Evolutionary conservation across 2,113 vertebrate species (phyloP).

Genomic region (Caretta caretta): DNA sequence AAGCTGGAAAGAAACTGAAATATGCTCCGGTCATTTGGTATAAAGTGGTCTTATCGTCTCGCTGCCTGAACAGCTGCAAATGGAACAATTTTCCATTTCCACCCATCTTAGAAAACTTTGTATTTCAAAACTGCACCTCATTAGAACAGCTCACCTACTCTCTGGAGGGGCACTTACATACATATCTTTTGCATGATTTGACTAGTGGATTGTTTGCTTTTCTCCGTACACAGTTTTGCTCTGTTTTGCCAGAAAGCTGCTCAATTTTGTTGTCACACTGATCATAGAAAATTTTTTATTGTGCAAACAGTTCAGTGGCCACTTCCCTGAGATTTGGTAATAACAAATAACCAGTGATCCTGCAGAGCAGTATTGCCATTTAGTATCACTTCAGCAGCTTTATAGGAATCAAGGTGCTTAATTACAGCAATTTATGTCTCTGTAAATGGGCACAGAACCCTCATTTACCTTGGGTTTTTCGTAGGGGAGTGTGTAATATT

Average conservation of each 20-base stretch:
- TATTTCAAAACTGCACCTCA: neutral
- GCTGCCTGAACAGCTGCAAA: neutral
- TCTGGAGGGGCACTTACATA: neutral
- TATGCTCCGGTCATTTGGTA: neutral
- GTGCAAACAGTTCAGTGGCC: neutral
- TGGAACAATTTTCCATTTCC: neutral
- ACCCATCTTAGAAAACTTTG: neutral
- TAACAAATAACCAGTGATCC: fast-evolving
- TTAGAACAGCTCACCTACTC: neutral
- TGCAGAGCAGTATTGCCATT: neutral
- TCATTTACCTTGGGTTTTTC: neutral
- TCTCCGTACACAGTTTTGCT: neutral
- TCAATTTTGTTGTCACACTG: neutral
- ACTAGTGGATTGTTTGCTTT: neutral
- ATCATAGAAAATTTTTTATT: neutral
- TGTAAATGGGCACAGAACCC: neutral
- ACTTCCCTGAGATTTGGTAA: neutral
- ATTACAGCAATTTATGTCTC: neutral
- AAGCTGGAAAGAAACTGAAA: neutral
- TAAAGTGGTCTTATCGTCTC: neutral
- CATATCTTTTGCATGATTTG: neutral
- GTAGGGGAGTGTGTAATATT: neutral
- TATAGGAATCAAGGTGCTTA: neutral
- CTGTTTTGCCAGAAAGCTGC: neutral
- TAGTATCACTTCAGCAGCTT: neutral